Evolutionary conservation across 2,888 invertebrate species (phyloP), one percentile per base, ranked within the genome.

Genomic region (Spodoptera exigua): DNA sequence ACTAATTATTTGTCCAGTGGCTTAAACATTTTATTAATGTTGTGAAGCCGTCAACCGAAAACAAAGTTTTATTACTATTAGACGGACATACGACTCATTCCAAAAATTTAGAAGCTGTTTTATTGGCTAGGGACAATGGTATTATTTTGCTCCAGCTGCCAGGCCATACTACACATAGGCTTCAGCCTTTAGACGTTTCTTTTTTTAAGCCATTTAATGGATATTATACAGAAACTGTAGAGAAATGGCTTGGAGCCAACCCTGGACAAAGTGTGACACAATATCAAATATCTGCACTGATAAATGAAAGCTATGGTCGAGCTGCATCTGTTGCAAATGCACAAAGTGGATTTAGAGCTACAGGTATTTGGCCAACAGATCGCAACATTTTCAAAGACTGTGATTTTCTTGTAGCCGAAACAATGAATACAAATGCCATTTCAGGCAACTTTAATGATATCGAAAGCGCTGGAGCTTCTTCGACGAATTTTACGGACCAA

Each of bases 131-230:
- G 18, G 53, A 43, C 14, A 53, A 53, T 53, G 43, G 36, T 5
- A 36, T 53, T 11, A 43, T 53, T 13, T 18, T 53, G 18, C 43
- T 44, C 9, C 53, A 43, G 36, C 43, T 53, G 13, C 53, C 53
- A 35, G 53, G 53, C 11, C 53, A 53, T n/a, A 53, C 53, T 35
- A 53, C 53, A 17, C 36, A 53, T 21, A 43, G 53, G 36, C 43
- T 53, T 5, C 53, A 44, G 35, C 53, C 44, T 3, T 14, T 53
- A n/a, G 48, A 48, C 18, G 48, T 48, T 21, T 18, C 48, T 17
- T 21, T 48, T 21, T 48, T 48, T 18, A 18, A 18, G 3, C 48
- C 37, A 4, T 39, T 48, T 9, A 21, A 21, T 10, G 21, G 5
- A 37, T 48, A 48, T 37, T 49, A 47, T 36, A 47, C 18, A 4